Conservation (phyloP, 2,888 invertebrate genomes). For the Acanthosepion lycidas region DNA sequence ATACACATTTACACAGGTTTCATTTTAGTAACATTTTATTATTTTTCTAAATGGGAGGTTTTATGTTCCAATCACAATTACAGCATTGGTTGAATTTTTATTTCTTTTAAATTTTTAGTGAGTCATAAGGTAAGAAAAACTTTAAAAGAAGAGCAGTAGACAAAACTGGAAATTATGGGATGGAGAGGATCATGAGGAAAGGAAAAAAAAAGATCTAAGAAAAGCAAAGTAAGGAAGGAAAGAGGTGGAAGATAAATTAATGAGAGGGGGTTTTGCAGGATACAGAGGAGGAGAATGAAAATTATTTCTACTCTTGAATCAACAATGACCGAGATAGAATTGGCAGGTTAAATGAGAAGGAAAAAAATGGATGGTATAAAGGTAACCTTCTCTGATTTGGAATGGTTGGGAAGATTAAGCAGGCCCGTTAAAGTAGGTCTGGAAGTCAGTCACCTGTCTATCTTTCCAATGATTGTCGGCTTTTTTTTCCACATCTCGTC, state of each 20-base stretch:
- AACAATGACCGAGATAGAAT: neutral
- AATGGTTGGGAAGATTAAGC: neutral
- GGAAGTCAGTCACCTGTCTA: neutral
- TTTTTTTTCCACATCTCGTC: neutral
- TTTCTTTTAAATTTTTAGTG: neutral
- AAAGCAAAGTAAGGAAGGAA: neutral
- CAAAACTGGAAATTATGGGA: neutral
- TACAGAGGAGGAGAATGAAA: too few relatives aligned
- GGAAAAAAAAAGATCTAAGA: neutral
- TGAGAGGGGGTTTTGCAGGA: neutral
- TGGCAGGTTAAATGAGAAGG: neutral
- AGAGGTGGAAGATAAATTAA: neutral
- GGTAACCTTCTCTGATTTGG: neutral
- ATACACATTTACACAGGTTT: neutral
- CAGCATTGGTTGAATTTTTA: neutral
- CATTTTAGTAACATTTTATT: neutral
- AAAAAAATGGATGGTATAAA: neutral
- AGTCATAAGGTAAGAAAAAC: neutral
- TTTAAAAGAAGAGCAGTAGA: neutral
- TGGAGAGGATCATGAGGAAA: neutral
- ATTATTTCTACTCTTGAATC: neutral
- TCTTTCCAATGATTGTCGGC: slow-evolving; percentile 5
- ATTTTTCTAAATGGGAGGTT: neutral
- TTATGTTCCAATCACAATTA: neutral
- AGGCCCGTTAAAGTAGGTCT: neutral